Evolutionary conservation across 1,140 invertebrate genomes (phyloP).

Genomic region (Arctopsyche grandis): DNA sequence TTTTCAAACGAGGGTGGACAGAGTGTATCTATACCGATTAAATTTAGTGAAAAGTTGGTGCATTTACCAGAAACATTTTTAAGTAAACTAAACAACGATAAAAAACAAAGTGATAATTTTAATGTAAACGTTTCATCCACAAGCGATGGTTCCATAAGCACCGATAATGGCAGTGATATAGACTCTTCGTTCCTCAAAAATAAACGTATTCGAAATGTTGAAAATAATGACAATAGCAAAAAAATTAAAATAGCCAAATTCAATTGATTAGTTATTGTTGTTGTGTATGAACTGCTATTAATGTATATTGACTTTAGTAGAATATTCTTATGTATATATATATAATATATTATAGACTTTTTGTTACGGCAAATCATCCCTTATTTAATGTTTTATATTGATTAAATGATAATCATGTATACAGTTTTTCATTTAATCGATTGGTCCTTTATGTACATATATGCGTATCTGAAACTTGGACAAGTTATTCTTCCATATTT

Average conservation of each 20-base stretch:
- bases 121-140: conserved; percentile 35
- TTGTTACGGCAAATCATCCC: conserved; percentile 33
- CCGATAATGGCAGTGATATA: conserved; percentile 19
- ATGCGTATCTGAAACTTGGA: neutral
- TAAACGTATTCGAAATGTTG: conserved; percentile 41
- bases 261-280: conserved; percentile 40
- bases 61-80: conserved; percentile 47
- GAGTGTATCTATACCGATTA: conserved; percentile 35
- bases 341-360: conserved; percentile 28
- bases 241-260: conserved; percentile 48
- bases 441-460: neutral
- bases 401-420: conserved; percentile 27
- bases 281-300: conserved; percentile 25
- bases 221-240: conserved; percentile 46
- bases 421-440: conserved; percentile 21
- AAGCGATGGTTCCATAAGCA: conserved; percentile 41
- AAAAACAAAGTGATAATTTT: conserved; percentile 40
- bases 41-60: conserved; percentile 45
- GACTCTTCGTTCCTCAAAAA: conserved; percentile 46
- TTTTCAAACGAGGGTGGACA: conserved; percentile 38
- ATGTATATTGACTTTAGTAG: conserved; percentile 27
- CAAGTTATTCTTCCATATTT: too few relatives aligned
- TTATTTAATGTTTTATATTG: conserved; percentile 39
- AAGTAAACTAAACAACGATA: conserved; percentile 48
- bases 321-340: conserved; percentile 30